phyloP scores from a whole-genome alignment of 1,140 invertebrate genomes.

The Orussus abietinus region DNA sequence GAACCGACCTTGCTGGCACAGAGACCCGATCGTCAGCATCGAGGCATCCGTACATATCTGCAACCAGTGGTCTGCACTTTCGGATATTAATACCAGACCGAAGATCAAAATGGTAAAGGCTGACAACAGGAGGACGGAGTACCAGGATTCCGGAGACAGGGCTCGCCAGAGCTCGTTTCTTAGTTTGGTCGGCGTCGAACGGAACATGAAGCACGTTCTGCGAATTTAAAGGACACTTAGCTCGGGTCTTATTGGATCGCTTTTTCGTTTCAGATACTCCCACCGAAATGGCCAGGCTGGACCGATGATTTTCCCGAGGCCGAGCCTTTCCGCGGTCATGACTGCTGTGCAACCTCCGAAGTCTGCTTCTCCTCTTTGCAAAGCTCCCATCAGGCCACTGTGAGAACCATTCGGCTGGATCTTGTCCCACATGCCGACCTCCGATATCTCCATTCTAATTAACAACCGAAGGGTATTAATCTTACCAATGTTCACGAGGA shows the following conservation, averaged over 20 bases:
- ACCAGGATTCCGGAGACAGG: constrained; percentile 25
- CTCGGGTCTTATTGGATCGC: constrained; percentile 11
- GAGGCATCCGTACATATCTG: constrained; percentile 19
- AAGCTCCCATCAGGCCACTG: constrained; percentile 6
- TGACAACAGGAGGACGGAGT: constrained; percentile 13
- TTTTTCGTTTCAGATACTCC: constrained; percentile 5
- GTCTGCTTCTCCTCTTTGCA: constrained; percentile 7
- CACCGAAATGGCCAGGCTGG: constrained; percentile 29
- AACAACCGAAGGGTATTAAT: neutral
- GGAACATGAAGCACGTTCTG: constrained; percentile 33
- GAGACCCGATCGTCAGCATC: constrained; percentile 24
- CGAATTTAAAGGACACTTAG: constrained; percentile 7
- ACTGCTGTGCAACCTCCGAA: constrained; percentile 11
- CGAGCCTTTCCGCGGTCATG: constrained; percentile 25
- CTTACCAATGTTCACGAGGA: neutral
- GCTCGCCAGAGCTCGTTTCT: constrained; percentile 30
- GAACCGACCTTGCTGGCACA: constrained; percentile 31
- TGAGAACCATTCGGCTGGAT: constrained; percentile 3
- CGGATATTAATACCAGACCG: constrained; percentile 22
- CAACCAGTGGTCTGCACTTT: constrained; percentile 14
- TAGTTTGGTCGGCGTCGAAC: constrained; percentile 22
- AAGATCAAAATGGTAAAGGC: constrained; percentile 21
- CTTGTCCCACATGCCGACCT: constrained; percentile 5
- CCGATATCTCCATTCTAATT: constrained; percentile 5
- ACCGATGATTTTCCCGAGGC: constrained; percentile 17